Base-by-base conservation (phyloP, 2,113 vertebrate species). In the Colistium nudipinnis region DNA sequence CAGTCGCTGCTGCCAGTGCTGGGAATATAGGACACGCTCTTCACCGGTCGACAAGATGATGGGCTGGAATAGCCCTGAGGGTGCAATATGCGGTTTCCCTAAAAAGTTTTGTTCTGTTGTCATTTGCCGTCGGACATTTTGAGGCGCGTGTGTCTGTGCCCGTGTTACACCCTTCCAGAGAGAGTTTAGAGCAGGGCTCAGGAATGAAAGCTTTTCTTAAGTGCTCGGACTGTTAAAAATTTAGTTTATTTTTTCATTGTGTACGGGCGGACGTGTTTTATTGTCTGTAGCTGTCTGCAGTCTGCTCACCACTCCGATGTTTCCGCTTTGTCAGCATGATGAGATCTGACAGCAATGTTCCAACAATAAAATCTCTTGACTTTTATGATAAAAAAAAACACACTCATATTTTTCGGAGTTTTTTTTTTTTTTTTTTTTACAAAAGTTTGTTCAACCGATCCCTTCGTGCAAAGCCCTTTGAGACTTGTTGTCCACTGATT, bases 1-100 rank as follows among this genome's bases (percentile, higher is more conserved):
- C 74, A 80, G 62, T 41, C 49, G 30, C 65, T 62, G 35, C 70
- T 48, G 65, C 81, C 75, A 81, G 55, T 27, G 28, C 35, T 62
- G 43, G 59, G 54, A 70, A 45, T 67, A 52, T 49, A 63, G 72
- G 60, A 81, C 64, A 55, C 70, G 19, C 28, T 72, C 19, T 61
- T 82, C 55, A 51, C 8, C 49, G 25, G 38, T 60, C 35, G 57
- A 48, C 69, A 79, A 75, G 53, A 60, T 70, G 67, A 74, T 64
- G 60, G 53, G 48, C 68, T 38, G 1, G 17, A 77, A 68, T 47
- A 63, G 54, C 28, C 41, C 11, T 27, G 53, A 55, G 48, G 20
- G 44, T 44, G 39, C 47, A 62, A 45, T 49, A 28, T 36, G 43
- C 11, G 6, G 2, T 27, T 62, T 13, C 19, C 48, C 59, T 62